Base-by-base conservation (phyloP, 2,113 vertebrate genomes). In the Pelecanoides urinatrix region DNA sequence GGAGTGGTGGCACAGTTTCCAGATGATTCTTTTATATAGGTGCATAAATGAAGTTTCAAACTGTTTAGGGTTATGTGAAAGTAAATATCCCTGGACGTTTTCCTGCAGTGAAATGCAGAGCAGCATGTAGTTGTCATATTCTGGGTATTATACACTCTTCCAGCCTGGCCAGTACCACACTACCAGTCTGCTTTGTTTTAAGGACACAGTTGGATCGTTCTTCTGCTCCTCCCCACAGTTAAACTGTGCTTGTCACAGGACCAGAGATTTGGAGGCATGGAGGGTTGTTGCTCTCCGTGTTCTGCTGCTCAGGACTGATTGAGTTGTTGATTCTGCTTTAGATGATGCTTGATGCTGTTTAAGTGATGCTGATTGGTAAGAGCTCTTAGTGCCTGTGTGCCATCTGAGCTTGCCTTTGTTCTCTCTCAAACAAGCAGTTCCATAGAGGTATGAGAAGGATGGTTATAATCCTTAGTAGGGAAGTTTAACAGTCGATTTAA, bases 91-190 rank as follows among this genome's bases (percentile, higher is more conserved):
- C 23, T 45, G 30, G 29, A 40, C 68, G 16, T 47, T 78, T 92
- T 90, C 26, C 44, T 68, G 47, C 18, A 67, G 55, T 63, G 50
- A 86, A 90, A 75, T 42, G 23, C 11, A 10, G 34, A 61, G 13
- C n/a, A 44, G 34, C 15, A 25, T 10, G 10, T 13, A 68, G 19
- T 34, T 81, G 14, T 66, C 13, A 1, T 62, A 34, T 44, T 65
- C 75, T 90, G 50, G 40, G 11, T 5, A 7, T 59, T 61, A 25
- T 4, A 25, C 0, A 0, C 4, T 52, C 21, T 68, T 45, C 17
- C 30, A 87, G 5, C 10, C 19, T 73, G 10, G 11, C 27, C 22
- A 59, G 40, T 32, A 62, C 19, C 10, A 12, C 7, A 3, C 3
- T 38, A 59, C 13, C 6, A 76, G 42, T 9, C 20, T 53, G 11